Percentiles rank a stretch among this genome's conserved stretches.
These are phyloP conservation scores for Aphrocallistes beatrix DNA, from an alignment of 37 sponge, comb jelly and placozoan species.

Conservation along the genomic window DNA sequence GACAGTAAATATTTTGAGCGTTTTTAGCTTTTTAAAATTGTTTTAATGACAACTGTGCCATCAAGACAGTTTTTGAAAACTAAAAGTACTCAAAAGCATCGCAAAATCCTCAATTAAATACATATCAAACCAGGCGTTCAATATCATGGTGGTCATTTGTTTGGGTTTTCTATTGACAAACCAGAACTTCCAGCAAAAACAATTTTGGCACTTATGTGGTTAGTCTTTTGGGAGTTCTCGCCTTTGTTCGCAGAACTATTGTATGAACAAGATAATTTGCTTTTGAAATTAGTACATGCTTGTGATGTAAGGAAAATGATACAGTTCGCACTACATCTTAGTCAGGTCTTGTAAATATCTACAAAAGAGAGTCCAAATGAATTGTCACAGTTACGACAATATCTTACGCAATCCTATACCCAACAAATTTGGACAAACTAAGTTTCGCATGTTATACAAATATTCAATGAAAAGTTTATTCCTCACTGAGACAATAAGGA, in stretches of 20 bases:
- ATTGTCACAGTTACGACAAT: conserved; percentile 2
- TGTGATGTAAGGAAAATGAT: conserved; percentile 14
- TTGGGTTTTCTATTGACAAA: conserved; percentile 18
- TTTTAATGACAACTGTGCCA: too few relatives aligned
- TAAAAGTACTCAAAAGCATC: background rate
- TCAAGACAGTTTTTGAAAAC: background rate
- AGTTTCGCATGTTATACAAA: background rate
- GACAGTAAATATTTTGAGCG: too few relatives aligned
- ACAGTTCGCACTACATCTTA: background rate
- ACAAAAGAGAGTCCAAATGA: background rate
- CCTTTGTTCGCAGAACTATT: background rate
- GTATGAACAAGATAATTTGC: conserved; percentile 3
- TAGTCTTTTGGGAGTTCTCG: background rate
- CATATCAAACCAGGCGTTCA: background rate
- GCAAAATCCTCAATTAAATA: background rate
- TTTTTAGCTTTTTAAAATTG: too few relatives aligned
- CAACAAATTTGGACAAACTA: too few relatives aligned
- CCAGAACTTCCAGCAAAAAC: conserved; percentile 9
- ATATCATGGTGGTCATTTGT: conserved; percentile 5
- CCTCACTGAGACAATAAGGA: conserved; percentile 14
- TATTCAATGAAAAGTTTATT: background rate
- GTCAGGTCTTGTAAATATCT: conserved; percentile 13
- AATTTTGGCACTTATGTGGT: conserved; percentile 8
- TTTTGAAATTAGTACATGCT: conserved; percentile 3
- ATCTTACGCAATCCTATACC: too few relatives aligned